A percentile compares a stretch with the other conserved stretches of the same genome.
Evolutionary conservation across 2,888 invertebrate species (phyloP).

Genomic region (Pseudococcus longispinus): DNA sequence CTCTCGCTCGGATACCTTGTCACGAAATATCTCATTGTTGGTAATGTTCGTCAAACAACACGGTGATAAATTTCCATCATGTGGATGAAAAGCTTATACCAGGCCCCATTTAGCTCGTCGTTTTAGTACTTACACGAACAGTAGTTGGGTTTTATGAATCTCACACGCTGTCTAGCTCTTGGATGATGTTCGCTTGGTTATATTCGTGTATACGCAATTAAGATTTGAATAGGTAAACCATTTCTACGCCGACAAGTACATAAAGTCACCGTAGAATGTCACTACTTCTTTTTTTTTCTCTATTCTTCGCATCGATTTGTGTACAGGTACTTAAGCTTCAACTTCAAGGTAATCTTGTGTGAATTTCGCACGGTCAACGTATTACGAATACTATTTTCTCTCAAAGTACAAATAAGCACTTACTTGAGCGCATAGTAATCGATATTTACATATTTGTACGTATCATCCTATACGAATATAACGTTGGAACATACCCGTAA

Average conservation of each 20-base stretch:
- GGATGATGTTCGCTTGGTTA: not conserved
- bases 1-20: not conserved
- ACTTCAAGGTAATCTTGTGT: not conserved
- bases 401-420: not conserved
- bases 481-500: not conserved
- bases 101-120: not conserved
- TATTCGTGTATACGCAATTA: not conserved
- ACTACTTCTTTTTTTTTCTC: not conserved
- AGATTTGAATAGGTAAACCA: slow-evolving; percentile 5
- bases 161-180: not conserved
- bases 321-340: no score
- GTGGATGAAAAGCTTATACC: not conserved
- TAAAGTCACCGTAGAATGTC: not conserved
- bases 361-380: not conserved
- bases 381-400: not conserved
- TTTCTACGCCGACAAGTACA: not conserved
- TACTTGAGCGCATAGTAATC: not conserved
- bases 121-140: not conserved
- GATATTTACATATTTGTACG: not conserved
- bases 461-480: not conserved
- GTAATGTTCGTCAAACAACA: not conserved
- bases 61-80: slow-evolving; percentile 10
- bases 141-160: slow-evolving; percentile 7
- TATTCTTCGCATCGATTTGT: not conserved
- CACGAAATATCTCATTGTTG: slow-evolving; percentile 38